Percentiles rank a stretch among this genome's conserved stretches.
phyloP scores from a whole-genome alignment of 2,113 vertebrate species.

The Puffinus mauretanicus region DNA sequence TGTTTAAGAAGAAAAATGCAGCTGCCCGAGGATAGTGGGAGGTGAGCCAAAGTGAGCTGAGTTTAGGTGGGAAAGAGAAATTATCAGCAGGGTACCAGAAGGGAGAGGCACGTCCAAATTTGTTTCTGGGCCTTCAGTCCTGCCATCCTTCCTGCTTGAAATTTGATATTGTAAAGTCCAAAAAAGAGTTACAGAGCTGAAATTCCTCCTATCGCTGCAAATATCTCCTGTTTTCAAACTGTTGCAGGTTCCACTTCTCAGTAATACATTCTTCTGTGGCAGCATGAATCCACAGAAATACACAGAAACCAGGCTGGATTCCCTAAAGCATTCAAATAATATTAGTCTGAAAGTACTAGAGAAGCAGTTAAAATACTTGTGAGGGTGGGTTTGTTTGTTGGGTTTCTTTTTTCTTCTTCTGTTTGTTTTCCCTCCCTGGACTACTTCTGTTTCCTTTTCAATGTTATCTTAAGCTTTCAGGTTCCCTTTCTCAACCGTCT shows the following conservation, averaged over 20 bases:
- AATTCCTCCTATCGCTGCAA: not conserved
- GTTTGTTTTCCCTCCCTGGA: not conserved
- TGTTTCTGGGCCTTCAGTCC: constrained; percentile 11
- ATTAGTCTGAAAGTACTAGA: not conserved
- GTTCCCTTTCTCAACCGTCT: constrained; percentile 56
- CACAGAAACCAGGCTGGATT: not conserved
- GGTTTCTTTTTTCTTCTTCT: constrained; percentile 17
- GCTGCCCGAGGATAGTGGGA: not conserved
- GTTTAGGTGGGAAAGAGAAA: constrained; percentile 45
- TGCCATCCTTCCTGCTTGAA: not conserved
- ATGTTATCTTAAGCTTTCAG: constrained; percentile 60
- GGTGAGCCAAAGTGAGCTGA: constrained; percentile 30
- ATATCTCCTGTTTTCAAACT: not conserved
- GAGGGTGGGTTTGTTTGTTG: constrained; percentile 26
- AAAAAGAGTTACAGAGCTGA: not conserved
- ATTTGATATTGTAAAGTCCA: not conserved
- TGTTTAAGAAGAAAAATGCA: constrained; percentile 32
- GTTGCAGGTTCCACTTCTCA: not conserved
- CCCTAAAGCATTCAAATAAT: not conserved
- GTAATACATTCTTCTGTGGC: not conserved
- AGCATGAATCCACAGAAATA: not conserved
- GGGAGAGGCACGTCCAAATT: not conserved
- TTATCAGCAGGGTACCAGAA: constrained; percentile 23
- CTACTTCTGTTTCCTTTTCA: constrained; percentile 35
- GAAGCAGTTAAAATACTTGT: constrained; percentile 39